phyloP scores from a whole-genome alignment of 2,888 invertebrate species.

The Heliconius charithonia region DNA sequence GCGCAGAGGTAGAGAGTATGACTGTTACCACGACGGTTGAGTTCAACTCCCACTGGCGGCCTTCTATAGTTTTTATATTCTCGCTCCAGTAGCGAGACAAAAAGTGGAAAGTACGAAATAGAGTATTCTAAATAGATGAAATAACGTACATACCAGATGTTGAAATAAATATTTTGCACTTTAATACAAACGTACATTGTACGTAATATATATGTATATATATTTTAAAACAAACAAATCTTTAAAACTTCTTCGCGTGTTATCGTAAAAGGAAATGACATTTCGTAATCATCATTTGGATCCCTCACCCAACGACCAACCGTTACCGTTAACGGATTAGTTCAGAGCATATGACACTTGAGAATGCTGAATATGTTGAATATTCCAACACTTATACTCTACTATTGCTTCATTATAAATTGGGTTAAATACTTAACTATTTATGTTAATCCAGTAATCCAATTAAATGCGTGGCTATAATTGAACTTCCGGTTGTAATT shows the following conservation, averaged over 20 bases:
- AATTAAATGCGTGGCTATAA: slow-evolving; percentile 12
- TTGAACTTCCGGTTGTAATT: slow-evolving; percentile 26
- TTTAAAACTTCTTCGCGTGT: background rate
- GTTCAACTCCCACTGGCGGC: no score
- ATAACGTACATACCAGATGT: no score
- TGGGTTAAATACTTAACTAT: slow-evolving; percentile 20
- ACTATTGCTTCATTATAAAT: slow-evolving; percentile 17
- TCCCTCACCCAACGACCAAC: background rate
- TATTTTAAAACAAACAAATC: no score
- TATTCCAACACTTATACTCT: background rate
- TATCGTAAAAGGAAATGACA: background rate
- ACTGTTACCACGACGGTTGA: no score
- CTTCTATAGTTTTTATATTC: no score
- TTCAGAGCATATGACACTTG: slow-evolving; percentile 1
- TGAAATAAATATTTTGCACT: no score
- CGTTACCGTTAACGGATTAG: slow-evolving; percentile 3
- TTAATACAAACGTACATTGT: no score
- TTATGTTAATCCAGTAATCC: slow-evolving; percentile 24
- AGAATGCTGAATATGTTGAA: slow-evolving; percentile 14
- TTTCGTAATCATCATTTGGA: slow-evolving; percentile 1
- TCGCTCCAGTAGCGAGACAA: no score
- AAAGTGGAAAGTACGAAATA: no score
- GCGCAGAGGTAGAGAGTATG: no score
- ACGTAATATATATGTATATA: no score
- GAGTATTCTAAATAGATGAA: no score